These are phyloP conservation scores for Threskiornis aethiopicus DNA, from an alignment of 2,797 vertebrate species.

Conservation along the genomic window DNA sequence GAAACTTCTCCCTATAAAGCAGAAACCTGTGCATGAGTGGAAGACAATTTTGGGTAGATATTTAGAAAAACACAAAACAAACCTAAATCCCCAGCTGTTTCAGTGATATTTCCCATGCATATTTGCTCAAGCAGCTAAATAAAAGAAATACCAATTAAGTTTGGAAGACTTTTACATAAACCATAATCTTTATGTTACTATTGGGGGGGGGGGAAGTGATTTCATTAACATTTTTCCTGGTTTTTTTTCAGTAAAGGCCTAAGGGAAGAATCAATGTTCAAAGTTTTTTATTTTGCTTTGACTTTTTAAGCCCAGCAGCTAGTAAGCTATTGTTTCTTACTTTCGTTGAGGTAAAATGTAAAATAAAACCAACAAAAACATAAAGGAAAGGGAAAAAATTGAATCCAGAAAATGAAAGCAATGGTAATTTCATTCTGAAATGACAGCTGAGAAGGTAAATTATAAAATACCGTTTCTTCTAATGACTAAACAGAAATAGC, in stretches of 20 bases:
- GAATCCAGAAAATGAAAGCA: background rate
- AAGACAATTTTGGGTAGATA: background rate
- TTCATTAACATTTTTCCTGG: background rate
- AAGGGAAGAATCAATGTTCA: background rate
- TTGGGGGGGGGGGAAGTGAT: accelerated
- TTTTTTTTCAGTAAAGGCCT: background rate
- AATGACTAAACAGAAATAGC: conserved; percentile 14
- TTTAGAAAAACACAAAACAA: background rate
- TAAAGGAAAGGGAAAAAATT: background rate
- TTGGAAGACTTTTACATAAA: background rate
- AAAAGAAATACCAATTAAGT: background rate
- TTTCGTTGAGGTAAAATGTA: background rate
- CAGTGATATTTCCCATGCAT: background rate
- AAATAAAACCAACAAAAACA: background rate
- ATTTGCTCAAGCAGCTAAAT: background rate
- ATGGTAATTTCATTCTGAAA: background rate
- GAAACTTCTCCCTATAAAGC: background rate
- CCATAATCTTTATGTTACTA: background rate
- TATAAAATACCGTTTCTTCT: background rate
- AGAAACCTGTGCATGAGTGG: background rate
- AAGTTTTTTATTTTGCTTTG: background rate
- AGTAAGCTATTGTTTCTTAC: background rate
- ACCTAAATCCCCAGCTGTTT: background rate
- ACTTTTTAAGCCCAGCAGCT: background rate
- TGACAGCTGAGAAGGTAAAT: background rate